These are phyloP conservation scores for Heliconius erato DNA, from an alignment of 2,888 invertebrate genomes.

Conservation along the genomic window DNA sequence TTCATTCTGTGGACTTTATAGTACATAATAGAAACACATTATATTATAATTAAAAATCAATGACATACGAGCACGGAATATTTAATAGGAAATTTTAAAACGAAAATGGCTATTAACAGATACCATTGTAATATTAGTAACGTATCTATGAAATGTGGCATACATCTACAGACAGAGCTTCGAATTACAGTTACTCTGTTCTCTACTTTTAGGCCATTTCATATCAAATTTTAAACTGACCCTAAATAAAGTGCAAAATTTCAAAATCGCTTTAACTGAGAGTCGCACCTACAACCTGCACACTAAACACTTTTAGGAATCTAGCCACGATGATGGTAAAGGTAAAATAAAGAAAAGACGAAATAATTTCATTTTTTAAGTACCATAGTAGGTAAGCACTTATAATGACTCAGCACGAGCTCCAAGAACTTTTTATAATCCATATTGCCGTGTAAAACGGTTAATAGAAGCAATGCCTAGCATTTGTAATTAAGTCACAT, in stretches of 20 bases:
- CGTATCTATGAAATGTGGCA: background rate
- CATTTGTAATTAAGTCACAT: constrained; percentile 3
- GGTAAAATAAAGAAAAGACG: no score
- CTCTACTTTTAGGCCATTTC: no score
- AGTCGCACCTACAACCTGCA: no score
- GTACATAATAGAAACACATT: background rate
- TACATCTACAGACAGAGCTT: background rate
- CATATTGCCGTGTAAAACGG: background rate
- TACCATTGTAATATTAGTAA: background rate
- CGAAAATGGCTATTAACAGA: background rate
- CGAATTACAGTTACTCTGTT: background rate
- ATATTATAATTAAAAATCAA: constrained; percentile 10
- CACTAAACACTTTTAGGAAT: no score
- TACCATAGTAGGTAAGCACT: background rate
- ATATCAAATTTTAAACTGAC: no score
- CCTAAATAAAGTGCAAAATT: no score
- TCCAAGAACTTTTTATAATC: background rate
- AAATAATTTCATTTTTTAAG: background rate
- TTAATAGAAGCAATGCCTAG: background rate
- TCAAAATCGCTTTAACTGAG: background rate
- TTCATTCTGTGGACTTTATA: background rate
- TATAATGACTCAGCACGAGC: background rate
- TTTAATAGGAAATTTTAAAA: background rate
- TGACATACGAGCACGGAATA: background rate
- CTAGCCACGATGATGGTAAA: background rate